phyloP scores from a whole-genome alignment of 1,140 invertebrate species.

The Achroia grisella region DNA sequence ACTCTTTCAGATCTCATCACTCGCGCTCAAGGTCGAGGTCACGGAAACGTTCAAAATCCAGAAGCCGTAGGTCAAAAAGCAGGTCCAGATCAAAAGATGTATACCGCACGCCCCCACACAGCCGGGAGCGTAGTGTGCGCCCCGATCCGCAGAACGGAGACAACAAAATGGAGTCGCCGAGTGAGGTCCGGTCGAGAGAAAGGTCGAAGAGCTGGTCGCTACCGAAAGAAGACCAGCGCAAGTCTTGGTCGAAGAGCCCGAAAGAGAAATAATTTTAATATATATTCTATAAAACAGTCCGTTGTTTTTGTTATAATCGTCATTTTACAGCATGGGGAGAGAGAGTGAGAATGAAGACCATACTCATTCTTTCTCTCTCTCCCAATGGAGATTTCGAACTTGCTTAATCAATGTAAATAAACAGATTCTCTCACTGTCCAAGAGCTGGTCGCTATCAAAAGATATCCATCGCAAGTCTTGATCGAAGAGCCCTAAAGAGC shows the following conservation, averaged over 20 bases:
- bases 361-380: too few species aligned
- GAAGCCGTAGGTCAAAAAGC: slow-evolving; percentile 17
- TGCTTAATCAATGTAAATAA: too few species aligned
- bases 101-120: slow-evolving; percentile 13
- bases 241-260: slow-evolving; percentile 49
- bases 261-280: slow-evolving; percentile 14
- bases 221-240: slow-evolving; percentile 30
- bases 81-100: slow-evolving; percentile 21
- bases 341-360: too few species aligned
- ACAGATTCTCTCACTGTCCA: too few species aligned
- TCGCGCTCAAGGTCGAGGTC: not conserved
- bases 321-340: too few species aligned
- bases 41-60: slow-evolving; percentile 1
- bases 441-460: too few species aligned
- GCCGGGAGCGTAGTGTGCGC: slow-evolving; percentile 1
- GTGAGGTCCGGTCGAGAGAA: not conserved
- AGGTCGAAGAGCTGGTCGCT: slow-evolving; percentile 47
- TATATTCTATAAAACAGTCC: not conserved
- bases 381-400: too few species aligned
- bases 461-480: too few species aligned
- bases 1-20: not conserved
- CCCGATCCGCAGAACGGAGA: not conserved
- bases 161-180: not conserved
- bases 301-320: too few species aligned
- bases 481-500: too few species aligned